Percentiles rank a stretch among this genome's conserved stretches.
Conservation (phyloP, 2,888 invertebrate species). For the Spodoptera picta region DNA sequence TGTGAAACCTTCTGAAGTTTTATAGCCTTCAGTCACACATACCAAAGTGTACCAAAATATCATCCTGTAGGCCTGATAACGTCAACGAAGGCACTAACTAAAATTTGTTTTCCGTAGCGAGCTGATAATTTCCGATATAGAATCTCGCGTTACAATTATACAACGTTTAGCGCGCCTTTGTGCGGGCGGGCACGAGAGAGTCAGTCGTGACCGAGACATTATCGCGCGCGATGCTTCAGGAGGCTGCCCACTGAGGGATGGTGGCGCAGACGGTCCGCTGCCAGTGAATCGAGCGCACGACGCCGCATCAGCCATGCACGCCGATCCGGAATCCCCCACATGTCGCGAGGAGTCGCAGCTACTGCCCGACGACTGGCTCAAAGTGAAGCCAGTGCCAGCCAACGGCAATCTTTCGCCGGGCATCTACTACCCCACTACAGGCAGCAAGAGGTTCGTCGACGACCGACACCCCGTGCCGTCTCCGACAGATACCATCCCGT, state of each 20-base stretch:
- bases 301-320: conserved; percentile 79
- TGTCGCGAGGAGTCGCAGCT: conserved; percentile 85
- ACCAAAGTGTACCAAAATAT: conserved; percentile 37
- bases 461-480: conserved; percentile 77
- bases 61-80: conserved; percentile 73
- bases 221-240: conserved; percentile 87
- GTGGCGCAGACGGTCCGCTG: conserved; percentile 74
- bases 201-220: conserved; percentile 87
- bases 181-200: conserved; percentile 73
- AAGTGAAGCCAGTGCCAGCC: conserved; percentile 78
- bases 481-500: conserved; percentile 75
- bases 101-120: conserved; percentile 82
- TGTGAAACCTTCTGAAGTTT: neutral
- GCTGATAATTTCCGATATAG: conserved; percentile 86
- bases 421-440: conserved; percentile 84
- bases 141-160: conserved; percentile 86
- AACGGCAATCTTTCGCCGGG: conserved; percentile 86
- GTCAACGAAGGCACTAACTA: conserved; percentile 78
- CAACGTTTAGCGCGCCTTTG: conserved; percentile 83
- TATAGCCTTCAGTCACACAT: conserved; percentile 4
- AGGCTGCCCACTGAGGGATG: conserved; percentile 79
- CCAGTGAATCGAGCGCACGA: conserved; percentile 77
- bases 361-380: conserved; percentile 86
- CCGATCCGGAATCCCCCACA: conserved; percentile 85
- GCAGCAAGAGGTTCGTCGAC: conserved; percentile 86